Evolutionary conservation across 2,797 vertebrate species (phyloP), one percentile per base, ranked within the genome.

Genomic region (Aselliscus stoliczkanus): DNA sequence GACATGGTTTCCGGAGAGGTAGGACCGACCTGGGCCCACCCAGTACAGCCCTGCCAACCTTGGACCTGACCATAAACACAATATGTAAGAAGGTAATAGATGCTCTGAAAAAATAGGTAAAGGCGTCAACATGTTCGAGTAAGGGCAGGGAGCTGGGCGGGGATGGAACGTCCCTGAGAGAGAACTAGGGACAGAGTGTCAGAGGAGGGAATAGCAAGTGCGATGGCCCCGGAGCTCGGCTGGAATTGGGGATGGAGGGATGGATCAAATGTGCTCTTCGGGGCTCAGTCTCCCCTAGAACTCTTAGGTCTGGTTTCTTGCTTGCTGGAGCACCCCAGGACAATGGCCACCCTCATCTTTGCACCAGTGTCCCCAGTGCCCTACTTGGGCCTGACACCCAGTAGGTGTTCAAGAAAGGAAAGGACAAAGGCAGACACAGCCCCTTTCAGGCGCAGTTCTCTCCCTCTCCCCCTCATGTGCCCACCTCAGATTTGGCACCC

Each of bases 101-200:
- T 10, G 17, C 31, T 47, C 72, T 70, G 82, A 21, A 69, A 62
- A 89, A 79, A 29, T 17, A 84, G 77, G 83, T 62, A 84, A 86
- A 92, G 86, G 70, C 69, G 93, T 96, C 88, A 93, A 80, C 13
- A 4, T 72, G 87, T 69, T 96, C 58, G 83, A 47, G 54, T 23
- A 1, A 31, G 62, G 25, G 4, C 37, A 11, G 73, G 56, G n/a
- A 34, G 39, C 69, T 34, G 11, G 58, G 12, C 21, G 52, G 31
- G 42, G 29, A 77, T 58, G 58, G 81, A n/a, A 34, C 6, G 34
- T 0, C 0, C n/a, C 54, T 87, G 47, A 12, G 81, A 47, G 25
- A 42, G 7, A 13, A 42, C 11, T 10, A 37, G 23, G 50, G 29
- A 60, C 37, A 70, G 52, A 4, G 20, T 23, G 13, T 13, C 18